Evolutionary conservation across 2,797 vertebrate genomes (phyloP), one percentile per base, ranked within the genome.

Genomic region (Chelonia mydas): DNA sequence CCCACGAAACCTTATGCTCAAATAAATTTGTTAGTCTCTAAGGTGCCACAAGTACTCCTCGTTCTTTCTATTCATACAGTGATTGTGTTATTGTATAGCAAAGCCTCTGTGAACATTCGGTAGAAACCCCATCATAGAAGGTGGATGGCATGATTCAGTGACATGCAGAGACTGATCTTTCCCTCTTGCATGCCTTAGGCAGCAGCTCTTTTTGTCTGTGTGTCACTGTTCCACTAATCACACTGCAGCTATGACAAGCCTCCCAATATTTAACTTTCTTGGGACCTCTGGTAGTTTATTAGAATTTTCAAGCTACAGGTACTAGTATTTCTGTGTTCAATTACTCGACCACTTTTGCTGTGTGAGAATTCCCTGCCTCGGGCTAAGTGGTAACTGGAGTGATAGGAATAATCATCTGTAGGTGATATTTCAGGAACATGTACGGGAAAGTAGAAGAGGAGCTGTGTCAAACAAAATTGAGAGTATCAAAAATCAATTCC

Each of bases 401-500:
- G 93, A 86, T 88, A 79, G 84, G 84, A 51, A 90, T 90, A 87
- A 94, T 97, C 94, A 96, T 96, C 94, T 89, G 94, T 53, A 90
- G 94, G 90, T 89, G 92, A 96, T 97, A 94, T 96, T 96, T 93
- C 96, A 97, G 93, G 84, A 87, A 50, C 0, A 55, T 0, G 5
- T 89, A 41, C 81, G 28, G 92, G 93, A 89, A 97, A 96, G 94
- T 86, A 94, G 93, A 96, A 92, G 95, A 93, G 21, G 6, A 61
- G 92, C 90, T 96, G 96, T 91, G 94, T 94, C 94, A 94, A 94
- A 94, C 88, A 90, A 92, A 96, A 96, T 96, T 91, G 92, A 90
- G 94, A 79, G 95, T 90, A 94, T 93, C 97, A 95, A 96, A 96
- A 96, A 94, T 95, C 96, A 97, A 89, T 96, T 97, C 96, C 59